These are phyloP conservation scores for Brachionus angularis DNA, from an alignment of 1,140 invertebrate genomes.

Conservation along the genomic window DNA sequence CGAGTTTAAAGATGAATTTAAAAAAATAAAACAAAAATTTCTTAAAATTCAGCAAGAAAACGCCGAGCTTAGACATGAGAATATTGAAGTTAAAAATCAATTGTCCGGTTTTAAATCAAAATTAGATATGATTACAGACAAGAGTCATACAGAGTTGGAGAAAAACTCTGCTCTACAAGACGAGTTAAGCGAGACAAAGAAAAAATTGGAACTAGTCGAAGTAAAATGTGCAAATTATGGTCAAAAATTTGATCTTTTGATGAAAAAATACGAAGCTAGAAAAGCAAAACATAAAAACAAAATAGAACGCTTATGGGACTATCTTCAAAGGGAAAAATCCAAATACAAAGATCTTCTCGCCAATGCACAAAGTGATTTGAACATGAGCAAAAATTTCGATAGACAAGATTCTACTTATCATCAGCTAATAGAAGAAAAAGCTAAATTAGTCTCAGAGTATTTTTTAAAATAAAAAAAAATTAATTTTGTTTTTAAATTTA, in stretches of 20 bases:
- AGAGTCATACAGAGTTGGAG: constrained; percentile 40
- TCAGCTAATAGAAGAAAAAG: constrained; percentile 12
- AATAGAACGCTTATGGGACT: constrained; percentile 41
- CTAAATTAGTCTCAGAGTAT: not conserved
- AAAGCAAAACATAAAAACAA: constrained; percentile 40
- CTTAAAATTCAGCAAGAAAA: not conserved
- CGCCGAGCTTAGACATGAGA: constrained; percentile 34
- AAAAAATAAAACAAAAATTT: constrained; percentile 29
- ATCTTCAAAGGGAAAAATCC: constrained; percentile 14
- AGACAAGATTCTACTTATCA: not conserved
- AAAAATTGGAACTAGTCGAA: constrained; percentile 22
- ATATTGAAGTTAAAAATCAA: constrained; percentile 17
- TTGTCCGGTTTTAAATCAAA: not conserved
- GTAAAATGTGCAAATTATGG: constrained; percentile 34
- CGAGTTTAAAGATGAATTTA: not conserved
- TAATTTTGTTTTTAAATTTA: too few relatives aligned
- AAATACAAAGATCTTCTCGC: constrained; percentile 36
- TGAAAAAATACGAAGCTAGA: constrained; percentile 40
- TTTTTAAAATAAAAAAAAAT: too few relatives aligned
- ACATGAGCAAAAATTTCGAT: not conserved
- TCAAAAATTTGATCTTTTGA: constrained; percentile 37
- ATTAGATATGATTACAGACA: constrained; percentile 32
- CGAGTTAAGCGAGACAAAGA: not conserved
- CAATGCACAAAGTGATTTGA: constrained; percentile 25
- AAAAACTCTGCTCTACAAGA: constrained; percentile 28